These are phyloP conservation scores for Amphiprion percula DNA, from an alignment of 2,113 vertebrate species.

Conservation along the genomic window DNA sequence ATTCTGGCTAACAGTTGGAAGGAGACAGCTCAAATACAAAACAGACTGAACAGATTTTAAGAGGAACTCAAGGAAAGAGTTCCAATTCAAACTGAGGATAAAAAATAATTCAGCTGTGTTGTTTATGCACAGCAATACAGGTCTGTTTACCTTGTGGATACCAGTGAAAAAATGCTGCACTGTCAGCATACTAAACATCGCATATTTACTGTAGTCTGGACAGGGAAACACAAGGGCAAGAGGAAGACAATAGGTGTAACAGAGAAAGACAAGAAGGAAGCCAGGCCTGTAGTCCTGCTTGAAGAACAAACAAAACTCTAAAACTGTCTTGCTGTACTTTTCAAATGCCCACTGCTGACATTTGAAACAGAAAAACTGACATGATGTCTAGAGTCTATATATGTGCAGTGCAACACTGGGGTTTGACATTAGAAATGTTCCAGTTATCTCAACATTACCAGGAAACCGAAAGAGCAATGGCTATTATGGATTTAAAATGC, in stretches of 20 bases:
- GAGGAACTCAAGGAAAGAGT: neutral
- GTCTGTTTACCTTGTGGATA: too few species aligned
- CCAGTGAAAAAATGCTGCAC: too few species aligned
- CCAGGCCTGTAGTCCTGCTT: neutral
- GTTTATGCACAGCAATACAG: neutral
- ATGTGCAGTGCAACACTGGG: neutral
- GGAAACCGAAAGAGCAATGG: neutral
- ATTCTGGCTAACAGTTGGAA: neutral
- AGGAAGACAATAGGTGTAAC: constrained; percentile 5
- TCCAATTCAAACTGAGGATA: neutral
- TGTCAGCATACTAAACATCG: too few species aligned
- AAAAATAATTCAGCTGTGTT: neutral
- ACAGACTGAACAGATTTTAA: neutral
- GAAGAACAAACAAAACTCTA: neutral
- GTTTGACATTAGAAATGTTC: too few species aligned
- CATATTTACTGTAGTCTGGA: too few species aligned
- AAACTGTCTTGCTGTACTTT: neutral
- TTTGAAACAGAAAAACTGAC: neutral
- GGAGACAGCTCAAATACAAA: neutral
- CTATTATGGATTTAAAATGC: neutral
- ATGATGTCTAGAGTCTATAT: neutral
- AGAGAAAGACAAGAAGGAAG: neutral
- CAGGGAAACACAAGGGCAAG: too few species aligned
- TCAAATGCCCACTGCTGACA: too few species aligned
- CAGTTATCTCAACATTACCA: neutral